These are phyloP conservation scores for Myrmophylax atrothorax DNA, from an alignment of 2,113 vertebrate species.

Conservation along the genomic window DNA sequence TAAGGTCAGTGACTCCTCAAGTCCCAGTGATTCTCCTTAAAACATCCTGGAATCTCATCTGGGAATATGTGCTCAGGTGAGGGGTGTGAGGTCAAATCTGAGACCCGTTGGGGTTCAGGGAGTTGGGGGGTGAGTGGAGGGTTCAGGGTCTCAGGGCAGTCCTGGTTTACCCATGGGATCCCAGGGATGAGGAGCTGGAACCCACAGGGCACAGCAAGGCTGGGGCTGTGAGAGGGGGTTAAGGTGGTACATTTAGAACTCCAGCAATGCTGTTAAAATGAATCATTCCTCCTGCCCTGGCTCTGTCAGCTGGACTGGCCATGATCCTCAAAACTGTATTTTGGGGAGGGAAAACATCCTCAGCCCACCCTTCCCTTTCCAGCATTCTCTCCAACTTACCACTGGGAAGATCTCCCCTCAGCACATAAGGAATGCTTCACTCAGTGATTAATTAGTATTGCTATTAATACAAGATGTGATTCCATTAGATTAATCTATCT, in stretches of 20 bases:
- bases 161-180: neutral
- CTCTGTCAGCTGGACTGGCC: neutral
- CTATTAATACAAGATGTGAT: slow-evolving; percentile 59
- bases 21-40: neutral
- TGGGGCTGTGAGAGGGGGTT: neutral
- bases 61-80: neutral
- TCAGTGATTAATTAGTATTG: slow-evolving; percentile 71
- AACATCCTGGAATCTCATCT: neutral
- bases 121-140: neutral
- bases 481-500: slow-evolving; percentile 63
- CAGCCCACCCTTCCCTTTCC: neutral
- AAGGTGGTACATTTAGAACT: neutral
- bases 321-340: fast-evolving
- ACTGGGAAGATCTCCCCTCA: neutral
- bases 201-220: neutral
- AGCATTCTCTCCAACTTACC: neutral
- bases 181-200: neutral
- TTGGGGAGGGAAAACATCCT: neutral
- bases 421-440: slow-evolving; percentile 23
- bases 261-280: neutral
- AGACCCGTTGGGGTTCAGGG: neutral
- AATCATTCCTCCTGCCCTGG: neutral
- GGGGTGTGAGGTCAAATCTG: neutral
- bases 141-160: neutral
- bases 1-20: neutral